A percentile compares a stretch with the other conserved stretches of the same genome.
Conservation (phyloP, 2,888 invertebrate species). For the Heterodera filipjevi region DNA sequence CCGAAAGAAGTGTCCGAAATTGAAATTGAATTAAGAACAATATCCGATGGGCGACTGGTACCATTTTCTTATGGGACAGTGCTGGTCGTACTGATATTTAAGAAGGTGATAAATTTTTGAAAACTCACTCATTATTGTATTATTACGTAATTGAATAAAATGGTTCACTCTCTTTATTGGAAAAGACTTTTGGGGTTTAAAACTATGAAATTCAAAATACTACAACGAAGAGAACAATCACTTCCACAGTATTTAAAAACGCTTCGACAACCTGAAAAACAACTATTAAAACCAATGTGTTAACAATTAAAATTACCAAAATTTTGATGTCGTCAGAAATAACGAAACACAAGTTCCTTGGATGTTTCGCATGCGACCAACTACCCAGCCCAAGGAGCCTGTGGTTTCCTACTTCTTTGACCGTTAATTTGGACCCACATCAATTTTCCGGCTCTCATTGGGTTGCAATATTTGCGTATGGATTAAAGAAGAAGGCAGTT, state of each 20-base stretch:
- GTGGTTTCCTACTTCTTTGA: slow-evolving; percentile 13
- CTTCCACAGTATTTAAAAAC: too few relatives aligned
- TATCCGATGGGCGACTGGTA: background rate
- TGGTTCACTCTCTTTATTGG: slow-evolving; percentile 18
- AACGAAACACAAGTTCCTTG: slow-evolving; percentile 17
- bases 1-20: slow-evolving; percentile 20
- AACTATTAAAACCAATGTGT: background rate
- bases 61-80: background rate
- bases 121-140: background rate
- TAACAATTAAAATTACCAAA: background rate
- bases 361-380: slow-evolving; percentile 23
- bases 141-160: background rate
- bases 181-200: too few relatives aligned
- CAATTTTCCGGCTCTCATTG: slow-evolving; percentile 12
- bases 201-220: too few relatives aligned
- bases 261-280: too few relatives aligned
- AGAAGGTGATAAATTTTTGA: slow-evolving; percentile 8
- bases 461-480: slow-evolving; percentile 17
- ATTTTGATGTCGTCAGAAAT: slow-evolving; percentile 3
- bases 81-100: slow-evolving; percentile 5
- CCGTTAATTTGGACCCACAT: slow-evolving; percentile 16
- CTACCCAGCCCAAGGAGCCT: background rate
- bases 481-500: background rate
- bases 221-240: too few relatives aligned
- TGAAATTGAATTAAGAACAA: background rate